Evolutionary conservation across 92 coral and sea anemone species (phyloP), one percentile per base, ranked within the genome.

Genomic region (Heteractis magnifica): DNA sequence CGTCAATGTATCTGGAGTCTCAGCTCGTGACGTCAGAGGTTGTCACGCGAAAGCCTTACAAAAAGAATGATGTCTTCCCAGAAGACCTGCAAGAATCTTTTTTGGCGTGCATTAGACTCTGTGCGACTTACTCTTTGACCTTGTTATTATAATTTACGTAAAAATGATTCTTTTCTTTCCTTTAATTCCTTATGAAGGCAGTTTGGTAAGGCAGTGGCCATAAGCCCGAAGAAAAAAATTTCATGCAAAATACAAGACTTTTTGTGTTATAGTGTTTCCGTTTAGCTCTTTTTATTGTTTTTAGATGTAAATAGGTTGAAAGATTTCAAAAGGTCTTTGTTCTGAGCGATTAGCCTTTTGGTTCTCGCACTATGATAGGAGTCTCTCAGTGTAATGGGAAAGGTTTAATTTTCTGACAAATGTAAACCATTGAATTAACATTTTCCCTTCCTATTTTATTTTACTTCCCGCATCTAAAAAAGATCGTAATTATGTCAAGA

Each of bases 21-120:
- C 74, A 86, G 83, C 81, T 52, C 74, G 65, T 94, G 98, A 94
- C 98, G 98, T 94, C 98, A 91, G 77, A 56, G 82, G 88, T 26
- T 68, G 73, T 68, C 73, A 68, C 73, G 73, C 73, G 73, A 68
- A 68, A 68, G 15, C 73, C 73, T 19, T 64, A 26, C 20, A 68
- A 68, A 68, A 21, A 11, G 15, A 68, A 21, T 26, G 26, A 68
- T 68, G 14, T 41, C 73, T 68, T 68, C 16, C 49, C 49, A 68
- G 44, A 7, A 68, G 44, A 23, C 72, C 23, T 68, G 48, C 16
- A 23, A 26, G 41, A 23, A 53, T 53, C 9, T 53, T 23, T n/a
- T n/a, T n/a, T 65, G 8, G 5, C 6, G 48, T 19, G 15, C 65
- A n/a, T 65, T 65, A 5, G 72, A 20, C 14, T 65, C 6, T 23